These are phyloP conservation scores for Oasisia sp. DNA, from an alignment of 2,888 invertebrate genomes.

Conservation along the genomic window DNA sequence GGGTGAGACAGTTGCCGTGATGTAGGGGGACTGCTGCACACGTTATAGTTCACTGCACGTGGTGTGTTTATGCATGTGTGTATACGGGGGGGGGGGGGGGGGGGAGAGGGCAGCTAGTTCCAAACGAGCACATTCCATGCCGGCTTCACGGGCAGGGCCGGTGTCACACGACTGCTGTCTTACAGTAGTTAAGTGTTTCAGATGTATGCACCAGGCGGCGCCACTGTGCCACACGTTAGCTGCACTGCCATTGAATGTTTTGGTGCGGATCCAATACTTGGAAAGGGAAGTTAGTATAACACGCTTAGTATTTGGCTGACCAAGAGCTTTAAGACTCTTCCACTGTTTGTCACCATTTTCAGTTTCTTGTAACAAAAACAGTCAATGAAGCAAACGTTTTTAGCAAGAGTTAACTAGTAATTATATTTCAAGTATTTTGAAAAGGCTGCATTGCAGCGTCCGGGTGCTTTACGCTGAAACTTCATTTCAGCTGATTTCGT, in stretches of 20 bases:
- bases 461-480: neutral
- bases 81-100: too few relatives aligned
- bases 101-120: neutral
- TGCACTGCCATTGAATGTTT: neutral
- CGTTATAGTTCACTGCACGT: neutral
- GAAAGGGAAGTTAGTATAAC: neutral
- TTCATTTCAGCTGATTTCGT: neutral
- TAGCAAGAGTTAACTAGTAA: neutral
- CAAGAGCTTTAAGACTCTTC: neutral
- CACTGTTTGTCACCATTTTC: neutral
- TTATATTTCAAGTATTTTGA: neutral
- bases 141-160: neutral
- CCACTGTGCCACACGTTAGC: neutral
- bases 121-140: neutral
- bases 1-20: neutral
- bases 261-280: neutral
- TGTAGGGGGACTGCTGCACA: neutral
- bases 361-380: neutral
- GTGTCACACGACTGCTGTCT: neutral
- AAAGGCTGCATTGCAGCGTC: neutral
- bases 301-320: neutral
- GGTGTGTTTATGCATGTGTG: neutral
- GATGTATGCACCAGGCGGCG: neutral
- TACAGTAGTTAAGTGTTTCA: slow-evolving; percentile 7
- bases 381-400: neutral